Conservation (phyloP, 2,113 vertebrate species). For the Prunella himalayana region DNA sequence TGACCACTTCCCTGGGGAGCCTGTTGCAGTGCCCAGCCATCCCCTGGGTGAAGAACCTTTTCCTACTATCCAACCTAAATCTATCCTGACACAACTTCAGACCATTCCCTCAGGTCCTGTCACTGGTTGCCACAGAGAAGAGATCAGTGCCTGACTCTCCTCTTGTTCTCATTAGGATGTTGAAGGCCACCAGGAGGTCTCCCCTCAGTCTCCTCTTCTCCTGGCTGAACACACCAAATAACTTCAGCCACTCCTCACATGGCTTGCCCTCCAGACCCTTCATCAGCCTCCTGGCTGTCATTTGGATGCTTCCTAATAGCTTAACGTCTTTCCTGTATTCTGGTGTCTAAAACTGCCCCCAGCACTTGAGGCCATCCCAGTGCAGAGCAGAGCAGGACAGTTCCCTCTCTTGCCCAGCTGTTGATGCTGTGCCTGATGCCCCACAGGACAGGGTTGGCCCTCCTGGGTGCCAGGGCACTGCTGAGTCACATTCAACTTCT, state of each 20-base stretch:
- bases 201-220: not conserved
- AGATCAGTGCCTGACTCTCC: not conserved
- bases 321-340: not conserved
- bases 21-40: not conserved
- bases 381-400: not conserved
- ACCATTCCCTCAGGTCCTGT: not conserved
- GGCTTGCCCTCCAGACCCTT: not conserved
- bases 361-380: not conserved
- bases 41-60: not conserved
- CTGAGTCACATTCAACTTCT: fast-evolving
- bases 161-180: not conserved
- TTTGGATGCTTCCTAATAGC: not conserved
- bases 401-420: not conserved
- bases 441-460: not conserved
- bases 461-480: not conserved
- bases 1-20: not conserved
- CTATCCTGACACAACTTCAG: not conserved
- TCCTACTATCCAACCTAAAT: not conserved
- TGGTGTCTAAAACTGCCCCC: not conserved
- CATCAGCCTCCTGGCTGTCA: not conserved
- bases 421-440: fast-evolving
- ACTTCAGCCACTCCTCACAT: not conserved
- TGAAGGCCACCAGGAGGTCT: not conserved
- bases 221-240: fast-evolving
- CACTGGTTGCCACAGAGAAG: not conserved